Evolutionary conservation across 1,140 invertebrate species (phyloP).

Genomic region (Aethina tumida): DNA sequence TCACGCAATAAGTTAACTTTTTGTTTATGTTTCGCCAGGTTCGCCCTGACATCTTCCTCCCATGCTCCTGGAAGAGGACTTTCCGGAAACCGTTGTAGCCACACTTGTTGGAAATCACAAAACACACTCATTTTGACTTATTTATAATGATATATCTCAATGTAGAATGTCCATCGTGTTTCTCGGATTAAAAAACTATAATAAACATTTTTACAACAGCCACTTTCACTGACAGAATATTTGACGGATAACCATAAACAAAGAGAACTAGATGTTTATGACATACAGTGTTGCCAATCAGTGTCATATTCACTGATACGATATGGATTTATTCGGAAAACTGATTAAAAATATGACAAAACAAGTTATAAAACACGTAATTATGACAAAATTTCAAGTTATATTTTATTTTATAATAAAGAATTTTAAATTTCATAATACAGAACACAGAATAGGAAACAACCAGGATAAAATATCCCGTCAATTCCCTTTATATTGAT

Average conservation of each 20-base stretch:
- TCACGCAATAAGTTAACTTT: slow-evolving; percentile 68
- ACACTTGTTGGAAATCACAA: slow-evolving; percentile 78
- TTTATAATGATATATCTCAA: slow-evolving; percentile 12
- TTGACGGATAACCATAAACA: not conserved
- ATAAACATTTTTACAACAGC: slow-evolving; percentile 4
- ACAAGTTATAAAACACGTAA: too few species aligned
- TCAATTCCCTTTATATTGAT: too few species aligned
- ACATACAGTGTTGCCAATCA: too few species aligned
- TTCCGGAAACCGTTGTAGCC: slow-evolving; percentile 78
- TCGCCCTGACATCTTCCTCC: slow-evolving; percentile 82
- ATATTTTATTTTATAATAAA: too few species aligned
- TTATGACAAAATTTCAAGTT: too few species aligned
- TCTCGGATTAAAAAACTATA: not conserved
- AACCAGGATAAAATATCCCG: too few species aligned
- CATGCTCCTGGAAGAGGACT: slow-evolving; percentile 79
- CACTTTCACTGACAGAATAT: slow-evolving; percentile 8
- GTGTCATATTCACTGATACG: too few species aligned
- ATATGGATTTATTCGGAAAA: too few species aligned
- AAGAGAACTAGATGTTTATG: not conserved
- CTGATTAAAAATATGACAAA: too few species aligned
- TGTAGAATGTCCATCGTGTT: not conserved
- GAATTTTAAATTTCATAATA: too few species aligned
- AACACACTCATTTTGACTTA: slow-evolving; percentile 67
- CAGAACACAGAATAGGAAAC: too few species aligned
- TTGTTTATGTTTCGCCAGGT: slow-evolving; percentile 77